A percentile compares a stretch with the other conserved stretches of the same genome.
phyloP scores from a whole-genome alignment of 2,888 invertebrate species.

The Cosmopolites sordidus region DNA sequence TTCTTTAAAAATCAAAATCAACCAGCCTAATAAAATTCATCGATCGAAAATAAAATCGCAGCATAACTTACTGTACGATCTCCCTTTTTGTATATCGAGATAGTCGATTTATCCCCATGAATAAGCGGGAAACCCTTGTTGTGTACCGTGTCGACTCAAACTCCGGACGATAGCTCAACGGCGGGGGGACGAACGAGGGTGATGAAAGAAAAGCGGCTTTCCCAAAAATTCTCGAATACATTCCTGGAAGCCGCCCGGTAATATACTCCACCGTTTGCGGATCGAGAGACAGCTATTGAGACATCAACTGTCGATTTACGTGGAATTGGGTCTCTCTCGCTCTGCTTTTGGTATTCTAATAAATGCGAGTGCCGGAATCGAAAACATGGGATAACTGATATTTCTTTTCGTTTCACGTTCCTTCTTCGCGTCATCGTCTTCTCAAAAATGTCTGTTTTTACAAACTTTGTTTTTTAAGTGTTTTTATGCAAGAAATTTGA shows the following conservation, averaged over 20 bases:
- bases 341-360: no score
- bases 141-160: constrained; percentile 18
- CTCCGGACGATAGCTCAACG: not conserved
- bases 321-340: constrained; percentile 1
- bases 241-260: constrained; percentile 20
- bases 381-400: no score
- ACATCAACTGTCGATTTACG: constrained; percentile 21
- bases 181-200: no score
- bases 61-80: not conserved
- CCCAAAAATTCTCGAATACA: constrained; percentile 22
- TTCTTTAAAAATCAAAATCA: no score
- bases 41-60: no score
- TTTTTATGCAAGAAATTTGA: no score
- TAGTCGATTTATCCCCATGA: constrained; percentile 7
- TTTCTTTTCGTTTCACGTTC: no score
- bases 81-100: not conserved
- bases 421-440: no score
- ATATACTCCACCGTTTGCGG: constrained; percentile 21
- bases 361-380: no score
- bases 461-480: no score
- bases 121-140: constrained; percentile 20
- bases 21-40: no score
- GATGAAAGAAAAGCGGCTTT: constrained; percentile 4
- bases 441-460: no score
- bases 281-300: constrained; percentile 26